Conservation (phyloP, 2,888 invertebrate species). For the Cerastis leucographa region DNA sequence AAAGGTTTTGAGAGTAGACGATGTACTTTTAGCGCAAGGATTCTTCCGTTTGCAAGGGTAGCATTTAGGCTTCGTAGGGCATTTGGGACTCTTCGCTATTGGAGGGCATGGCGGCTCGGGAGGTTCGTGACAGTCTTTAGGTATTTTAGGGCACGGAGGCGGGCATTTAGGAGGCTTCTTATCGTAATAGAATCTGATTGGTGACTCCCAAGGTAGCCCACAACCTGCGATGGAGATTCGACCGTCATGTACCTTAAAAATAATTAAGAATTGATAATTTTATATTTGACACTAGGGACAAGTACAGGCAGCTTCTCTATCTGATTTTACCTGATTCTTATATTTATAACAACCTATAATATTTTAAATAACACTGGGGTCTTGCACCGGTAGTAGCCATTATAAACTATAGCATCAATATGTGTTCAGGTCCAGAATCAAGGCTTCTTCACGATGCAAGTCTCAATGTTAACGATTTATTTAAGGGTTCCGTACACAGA, state of each 20-base stretch:
- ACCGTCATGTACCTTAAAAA: constrained; percentile 31
- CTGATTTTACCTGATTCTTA: too few relatives aligned
- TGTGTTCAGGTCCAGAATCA: too few relatives aligned
- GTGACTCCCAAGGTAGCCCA: not conserved
- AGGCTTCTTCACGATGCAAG: too few relatives aligned
- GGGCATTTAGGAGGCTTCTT: constrained; percentile 11
- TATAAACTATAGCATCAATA: too few relatives aligned
- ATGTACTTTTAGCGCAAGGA: not conserved
- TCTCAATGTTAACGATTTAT: not conserved
- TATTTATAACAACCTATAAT: too few relatives aligned
- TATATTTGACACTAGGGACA: not conserved
- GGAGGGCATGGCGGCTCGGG: not conserved
- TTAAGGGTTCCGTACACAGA: not conserved
- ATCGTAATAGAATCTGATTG: constrained; percentile 5
- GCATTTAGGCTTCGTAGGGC: not conserved
- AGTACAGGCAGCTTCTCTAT: too few relatives aligned
- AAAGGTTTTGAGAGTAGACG: not conserved
- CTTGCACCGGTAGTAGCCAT: too few relatives aligned
- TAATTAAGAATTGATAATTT: not conserved
- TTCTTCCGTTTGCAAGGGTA: not conserved
- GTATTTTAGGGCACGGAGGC: not conserved
- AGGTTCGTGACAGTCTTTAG: not conserved
- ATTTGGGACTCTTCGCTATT: not conserved
- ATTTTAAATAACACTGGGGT: too few relatives aligned
- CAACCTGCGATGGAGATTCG: not conserved